Percentiles rank a stretch among this genome's conserved stretches.
phyloP scores from a whole-genome alignment of 2,888 invertebrate species.

The Troides aeacus region DNA sequence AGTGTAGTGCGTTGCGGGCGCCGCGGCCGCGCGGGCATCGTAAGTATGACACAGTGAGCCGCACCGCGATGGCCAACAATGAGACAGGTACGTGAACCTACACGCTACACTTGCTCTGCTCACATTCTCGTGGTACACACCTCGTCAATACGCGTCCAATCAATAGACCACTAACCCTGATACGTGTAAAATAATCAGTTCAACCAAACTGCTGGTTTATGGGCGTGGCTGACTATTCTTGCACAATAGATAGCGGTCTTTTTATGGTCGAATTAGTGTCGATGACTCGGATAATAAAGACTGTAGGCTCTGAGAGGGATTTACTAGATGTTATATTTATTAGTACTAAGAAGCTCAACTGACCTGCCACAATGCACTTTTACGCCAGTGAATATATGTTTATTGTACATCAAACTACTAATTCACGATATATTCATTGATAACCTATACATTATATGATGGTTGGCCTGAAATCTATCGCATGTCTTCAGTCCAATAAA shows the following conservation, averaged over 20 bases:
- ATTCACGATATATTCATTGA: background rate
- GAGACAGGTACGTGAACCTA: constrained; percentile 43
- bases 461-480: background rate
- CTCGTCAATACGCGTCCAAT: background rate
- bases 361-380: constrained; percentile 41
- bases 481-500: constrained; percentile 6
- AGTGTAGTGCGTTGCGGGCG: constrained; percentile 46
- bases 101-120: constrained; percentile 22
- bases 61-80: constrained; percentile 35
- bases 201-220: constrained; percentile 39
- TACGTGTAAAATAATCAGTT: background rate
- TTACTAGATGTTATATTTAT: constrained; percentile 15
- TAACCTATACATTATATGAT: background rate
- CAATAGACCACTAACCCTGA: background rate
- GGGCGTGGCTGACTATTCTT: constrained; percentile 57
- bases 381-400: background rate
- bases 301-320: constrained; percentile 36
- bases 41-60: constrained; percentile 55
- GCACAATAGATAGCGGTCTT: constrained; percentile 48
- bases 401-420: background rate
- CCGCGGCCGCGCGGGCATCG: constrained; percentile 33
- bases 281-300: constrained; percentile 37
- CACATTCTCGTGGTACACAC: background rate
- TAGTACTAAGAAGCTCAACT: constrained; percentile 35
- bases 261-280: constrained; percentile 57